phyloP scores from a whole-genome alignment of 2,113 vertebrate species.

The Fregata magnificens region DNA sequence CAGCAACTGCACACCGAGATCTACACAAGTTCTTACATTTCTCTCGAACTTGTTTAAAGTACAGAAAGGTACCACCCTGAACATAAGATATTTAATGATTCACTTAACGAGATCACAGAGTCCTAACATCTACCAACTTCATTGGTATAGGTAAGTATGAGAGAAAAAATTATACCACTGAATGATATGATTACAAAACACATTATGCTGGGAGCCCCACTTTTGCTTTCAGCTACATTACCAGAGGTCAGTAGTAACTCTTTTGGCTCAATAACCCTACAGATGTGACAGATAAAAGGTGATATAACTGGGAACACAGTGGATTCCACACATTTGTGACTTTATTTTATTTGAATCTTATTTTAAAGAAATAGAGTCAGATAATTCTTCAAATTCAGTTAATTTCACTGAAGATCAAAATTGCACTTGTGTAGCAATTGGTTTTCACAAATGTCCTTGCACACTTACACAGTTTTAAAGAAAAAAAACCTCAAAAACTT shows the following conservation, averaged over 20 bases:
- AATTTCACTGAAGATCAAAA: not conserved
- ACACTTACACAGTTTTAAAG: not conserved
- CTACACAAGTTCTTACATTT: not conserved
- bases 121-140: not conserved
- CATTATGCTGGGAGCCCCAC: not conserved
- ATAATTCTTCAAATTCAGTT: not conserved
- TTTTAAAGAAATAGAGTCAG: not conserved
- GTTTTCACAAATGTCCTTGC: not conserved
- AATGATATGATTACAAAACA: not conserved
- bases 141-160: not conserved
- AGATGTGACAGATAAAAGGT: not conserved
- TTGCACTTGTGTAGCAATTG: fast-evolving
- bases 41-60: not conserved
- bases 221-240: not conserved
- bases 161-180: not conserved
- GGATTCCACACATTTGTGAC: not conserved
- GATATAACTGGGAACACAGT: fast-evolving
- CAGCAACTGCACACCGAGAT: not conserved
- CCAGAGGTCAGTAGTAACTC: not conserved
- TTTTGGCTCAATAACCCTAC: not conserved
- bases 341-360: not conserved
- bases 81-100: not conserved
- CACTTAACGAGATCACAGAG: not conserved
- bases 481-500: not conserved
- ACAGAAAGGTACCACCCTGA: not conserved